Percentiles rank a stretch among this genome's conserved stretches.
Conservation (phyloP, 2,888 invertebrate species). For the Drosophila acutilabella region DNA sequence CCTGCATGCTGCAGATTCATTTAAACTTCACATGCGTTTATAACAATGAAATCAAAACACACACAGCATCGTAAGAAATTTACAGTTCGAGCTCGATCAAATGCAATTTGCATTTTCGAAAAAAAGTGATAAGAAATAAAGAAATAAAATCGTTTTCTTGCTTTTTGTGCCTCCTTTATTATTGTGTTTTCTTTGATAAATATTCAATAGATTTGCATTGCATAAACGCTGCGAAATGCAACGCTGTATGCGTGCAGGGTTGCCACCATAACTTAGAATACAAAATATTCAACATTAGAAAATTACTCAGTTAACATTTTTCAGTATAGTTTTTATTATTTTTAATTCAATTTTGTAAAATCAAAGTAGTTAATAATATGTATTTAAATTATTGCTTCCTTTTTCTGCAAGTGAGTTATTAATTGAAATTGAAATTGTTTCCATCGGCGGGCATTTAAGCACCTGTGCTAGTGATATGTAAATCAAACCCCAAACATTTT, state of each 20-base stretch:
- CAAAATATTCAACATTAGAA: too few relatives aligned
- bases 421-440: too few relatives aligned
- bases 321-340: too few relatives aligned
- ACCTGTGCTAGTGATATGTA: too few relatives aligned
- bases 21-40: conserved; percentile 55
- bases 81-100: conserved; percentile 80
- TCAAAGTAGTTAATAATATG: too few relatives aligned
- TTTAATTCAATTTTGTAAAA: too few relatives aligned
- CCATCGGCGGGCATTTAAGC: too few relatives aligned
- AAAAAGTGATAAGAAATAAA: conserved; percentile 14
- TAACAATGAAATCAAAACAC: conserved; percentile 76
- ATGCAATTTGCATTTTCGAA: conserved; percentile 66
- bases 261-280: conserved; percentile 10
- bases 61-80: conserved; percentile 59
- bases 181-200: conserved; percentile 61
- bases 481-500: too few relatives aligned
- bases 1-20: conserved; percentile 45
- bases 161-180: conserved; percentile 17
- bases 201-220: conserved; percentile 64
- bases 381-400: too few relatives aligned
- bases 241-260: conserved; percentile 33
- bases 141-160: conserved; percentile 37
- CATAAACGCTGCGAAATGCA: conserved; percentile 54
- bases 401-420: too few relatives aligned
- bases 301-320: not conserved